Evolutionary conservation across 2,888 invertebrate genomes (phyloP).

Genomic region (Drosophila multiciliata): DNA sequence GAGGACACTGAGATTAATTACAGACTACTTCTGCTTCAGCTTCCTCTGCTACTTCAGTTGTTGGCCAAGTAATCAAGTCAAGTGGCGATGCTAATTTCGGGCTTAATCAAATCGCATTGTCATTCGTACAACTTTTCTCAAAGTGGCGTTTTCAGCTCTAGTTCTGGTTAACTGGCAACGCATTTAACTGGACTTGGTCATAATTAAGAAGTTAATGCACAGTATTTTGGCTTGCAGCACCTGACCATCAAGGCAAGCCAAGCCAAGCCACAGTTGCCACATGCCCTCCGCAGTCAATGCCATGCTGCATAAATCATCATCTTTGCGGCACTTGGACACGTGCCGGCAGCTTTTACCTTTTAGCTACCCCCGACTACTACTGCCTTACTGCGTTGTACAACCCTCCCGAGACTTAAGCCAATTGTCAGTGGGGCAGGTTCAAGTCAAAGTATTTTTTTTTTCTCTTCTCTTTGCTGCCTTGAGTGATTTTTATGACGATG

Average conservation of each 20-base stretch:
- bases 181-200: conserved; percentile 8
- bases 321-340: conserved; percentile 74
- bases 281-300: conserved; percentile 73
- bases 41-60: background rate
- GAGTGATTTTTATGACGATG: conserved; percentile 59
- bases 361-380: conserved; percentile 1
- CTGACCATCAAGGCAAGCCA: conserved; percentile 15
- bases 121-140: conserved; percentile 11
- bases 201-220: conserved; percentile 20
- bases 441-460: conserved; percentile 51
- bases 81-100: conserved; percentile 44
- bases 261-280: conserved; percentile 43
- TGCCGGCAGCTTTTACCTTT: conserved; percentile 68
- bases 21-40: background rate
- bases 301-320: conserved; percentile 76
- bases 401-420: conserved; percentile 64
- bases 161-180: conserved; percentile 11
- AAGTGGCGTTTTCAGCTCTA: background rate
- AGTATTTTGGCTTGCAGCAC: conserved; percentile 6
- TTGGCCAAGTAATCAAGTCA: conserved; percentile 47
- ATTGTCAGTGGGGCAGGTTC: conserved; percentile 80
- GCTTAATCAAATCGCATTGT: conserved; percentile 28
- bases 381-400: conserved; percentile 4
- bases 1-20: conserved; percentile 18
- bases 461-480: conserved; percentile 17